Evolutionary conservation across 2,113 vertebrate genomes (phyloP).

Genomic region (Hippocampus comes): DNA sequence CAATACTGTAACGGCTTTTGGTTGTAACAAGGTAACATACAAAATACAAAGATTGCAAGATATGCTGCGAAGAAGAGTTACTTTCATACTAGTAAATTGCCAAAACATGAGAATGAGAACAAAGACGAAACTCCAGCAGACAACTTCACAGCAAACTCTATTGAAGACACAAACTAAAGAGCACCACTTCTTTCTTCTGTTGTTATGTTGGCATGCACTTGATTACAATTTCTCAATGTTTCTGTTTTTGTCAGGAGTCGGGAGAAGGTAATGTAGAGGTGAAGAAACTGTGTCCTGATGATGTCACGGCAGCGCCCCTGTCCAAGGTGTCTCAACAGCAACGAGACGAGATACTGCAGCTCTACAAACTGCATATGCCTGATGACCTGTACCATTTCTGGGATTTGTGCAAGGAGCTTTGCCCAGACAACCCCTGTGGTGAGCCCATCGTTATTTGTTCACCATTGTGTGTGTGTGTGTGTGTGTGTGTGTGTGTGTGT

Average conservation of each 20-base stretch:
- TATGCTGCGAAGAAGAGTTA: no score
- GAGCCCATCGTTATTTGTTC: slow-evolving; percentile 1
- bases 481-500: no score
- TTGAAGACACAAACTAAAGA: no score
- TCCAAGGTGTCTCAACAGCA: slow-evolving; percentile 52
- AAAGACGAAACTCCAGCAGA: no score
- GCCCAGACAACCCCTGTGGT: slow-evolving; percentile 84
- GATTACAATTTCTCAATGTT: background rate
- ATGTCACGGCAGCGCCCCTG: background rate
- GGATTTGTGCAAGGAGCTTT: slow-evolving; percentile 84
- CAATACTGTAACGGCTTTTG: no score
- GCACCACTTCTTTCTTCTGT: no score
- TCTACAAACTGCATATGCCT: slow-evolving; percentile 83
- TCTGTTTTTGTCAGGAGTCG: slow-evolving; percentile 34
- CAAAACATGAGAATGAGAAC: no score
- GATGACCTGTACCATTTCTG: slow-evolving; percentile 93
- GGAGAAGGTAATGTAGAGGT: slow-evolving; percentile 39
- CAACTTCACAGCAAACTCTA: no score
- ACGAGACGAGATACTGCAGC: slow-evolving; percentile 74
- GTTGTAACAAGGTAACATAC: no score
- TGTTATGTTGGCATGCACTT: background rate
- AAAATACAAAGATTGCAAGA: no score
- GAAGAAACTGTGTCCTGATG: slow-evolving; percentile 73
- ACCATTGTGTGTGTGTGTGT: no score
- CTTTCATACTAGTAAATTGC: no score